phyloP scores from a whole-genome alignment of 1,140 invertebrate species.

The Philopotamus ludificatus region DNA sequence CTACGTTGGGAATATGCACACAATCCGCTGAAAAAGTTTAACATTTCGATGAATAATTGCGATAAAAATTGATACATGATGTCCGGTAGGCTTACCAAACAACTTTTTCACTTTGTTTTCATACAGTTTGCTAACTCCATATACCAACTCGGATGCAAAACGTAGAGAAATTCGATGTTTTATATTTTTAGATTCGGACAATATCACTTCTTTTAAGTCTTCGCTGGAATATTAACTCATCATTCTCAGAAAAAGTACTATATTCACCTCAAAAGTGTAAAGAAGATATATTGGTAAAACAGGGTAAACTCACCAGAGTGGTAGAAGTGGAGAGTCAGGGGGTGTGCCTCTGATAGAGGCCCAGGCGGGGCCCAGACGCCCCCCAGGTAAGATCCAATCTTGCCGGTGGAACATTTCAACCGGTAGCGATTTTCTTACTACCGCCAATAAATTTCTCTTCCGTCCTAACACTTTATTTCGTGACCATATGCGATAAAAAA shows the following conservation, averaged over 20 bases:
- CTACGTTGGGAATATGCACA: too few species aligned
- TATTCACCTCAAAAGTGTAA: neutral
- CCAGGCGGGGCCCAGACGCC: too few species aligned
- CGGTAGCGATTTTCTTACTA: too few species aligned
- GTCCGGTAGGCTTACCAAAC: conserved; percentile 16
- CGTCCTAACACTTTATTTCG: too few species aligned
- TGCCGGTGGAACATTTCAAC: too few species aligned
- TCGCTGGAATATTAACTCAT: conserved; percentile 24
- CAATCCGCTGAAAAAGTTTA: neutral
- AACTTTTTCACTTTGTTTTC: conserved; percentile 18
- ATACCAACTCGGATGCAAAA: conserved; percentile 17
- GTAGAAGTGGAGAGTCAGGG: neutral
- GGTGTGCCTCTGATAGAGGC: too few species aligned
- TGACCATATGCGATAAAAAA: too few species aligned
- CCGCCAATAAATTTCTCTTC: too few species aligned
- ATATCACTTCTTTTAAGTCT: conserved; percentile 27
- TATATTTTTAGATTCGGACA: conserved; percentile 29
- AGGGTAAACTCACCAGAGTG: neutral
- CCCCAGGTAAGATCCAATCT: too few species aligned
- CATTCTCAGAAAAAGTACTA: neutral
- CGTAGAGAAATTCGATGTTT: conserved; percentile 35
- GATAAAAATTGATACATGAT: neutral
- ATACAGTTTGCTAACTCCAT: conserved; percentile 26
- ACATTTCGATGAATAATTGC: neutral
- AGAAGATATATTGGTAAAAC: too few species aligned